A percentile compares a stretch with the other conserved stretches of the same genome.
Conservation (phyloP, 2,797 vertebrate genomes). For the Fundulus diaphanus region DNA sequence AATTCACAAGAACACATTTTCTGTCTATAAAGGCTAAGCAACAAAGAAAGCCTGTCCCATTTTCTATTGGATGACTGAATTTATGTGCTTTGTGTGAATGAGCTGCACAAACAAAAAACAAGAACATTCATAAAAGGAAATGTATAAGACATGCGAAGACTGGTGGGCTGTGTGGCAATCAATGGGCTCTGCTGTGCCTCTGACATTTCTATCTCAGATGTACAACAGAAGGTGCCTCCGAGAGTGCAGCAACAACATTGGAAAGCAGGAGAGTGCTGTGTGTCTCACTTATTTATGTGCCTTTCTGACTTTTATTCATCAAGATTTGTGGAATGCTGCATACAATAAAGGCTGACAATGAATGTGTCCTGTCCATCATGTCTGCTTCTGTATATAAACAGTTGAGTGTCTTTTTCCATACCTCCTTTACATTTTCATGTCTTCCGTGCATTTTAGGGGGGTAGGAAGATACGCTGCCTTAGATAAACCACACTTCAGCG, state of each 20-base stretch:
- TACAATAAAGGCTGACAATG: conserved; percentile 27
- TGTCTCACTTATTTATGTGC: conserved; percentile 25
- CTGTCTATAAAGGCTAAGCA: conserved; percentile 15
- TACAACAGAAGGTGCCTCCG: conserved; percentile 33
- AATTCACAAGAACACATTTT: conserved; percentile 16
- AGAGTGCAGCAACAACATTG: conserved; percentile 16
- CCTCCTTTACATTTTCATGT: not conserved
- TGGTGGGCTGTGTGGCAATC: conserved; percentile 49
- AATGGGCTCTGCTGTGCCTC: conserved; percentile 47
- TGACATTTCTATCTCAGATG: conserved; percentile 59
- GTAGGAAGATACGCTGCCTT: not conserved
- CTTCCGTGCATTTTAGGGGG: not conserved
- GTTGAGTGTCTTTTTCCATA: conserved; percentile 22
- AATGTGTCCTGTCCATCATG: conserved; percentile 43
- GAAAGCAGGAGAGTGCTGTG: conserved; percentile 22
- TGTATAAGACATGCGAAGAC: conserved; percentile 3
- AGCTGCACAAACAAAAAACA: conserved; percentile 31
- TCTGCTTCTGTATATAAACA: conserved; percentile 32
- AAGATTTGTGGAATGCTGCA: conserved; percentile 22
- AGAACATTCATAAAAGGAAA: conserved; percentile 18
- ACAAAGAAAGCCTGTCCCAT: conserved; percentile 10
- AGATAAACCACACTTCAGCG: not conserved
- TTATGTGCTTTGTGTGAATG: conserved; percentile 32
- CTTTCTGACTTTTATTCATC: conserved; percentile 27
- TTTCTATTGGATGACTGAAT: conserved; percentile 10